Base-by-base conservation (phyloP, 2,113 vertebrate genomes). In the Gasterosteus aculeatus region DNA sequence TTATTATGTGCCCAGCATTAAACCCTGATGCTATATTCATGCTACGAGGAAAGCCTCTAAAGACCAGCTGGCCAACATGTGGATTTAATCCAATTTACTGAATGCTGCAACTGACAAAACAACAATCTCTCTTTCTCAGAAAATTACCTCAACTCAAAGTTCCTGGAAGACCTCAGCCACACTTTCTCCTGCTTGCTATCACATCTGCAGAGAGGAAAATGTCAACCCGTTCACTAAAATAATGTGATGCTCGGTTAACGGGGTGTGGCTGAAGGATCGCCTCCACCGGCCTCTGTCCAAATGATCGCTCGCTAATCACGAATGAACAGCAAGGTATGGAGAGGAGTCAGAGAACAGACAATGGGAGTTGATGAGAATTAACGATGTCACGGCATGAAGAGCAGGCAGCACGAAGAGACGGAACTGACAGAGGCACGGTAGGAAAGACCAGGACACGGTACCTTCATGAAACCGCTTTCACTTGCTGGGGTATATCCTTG, bases 41-140 rank as follows among this genome's bases (percentile, higher is more conserved):
- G 83, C 70, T 70, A 49, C 31, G 51, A 51, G 74, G 63, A 67
- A 76, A 76, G 19, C 70, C 87, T 74, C 80, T 10, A n/a, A 89
- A 90, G 89, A 84, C 68, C 9, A 4, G 6, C 70, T 71, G 73
- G 80, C 75, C 78, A 85, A 80, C n/a, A 33, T 84, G 72, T 75
- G 75, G 83, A 88, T 84, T 90, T 84, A 90, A 91, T 92, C 82
- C 81, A 87, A 85, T 91, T 93, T 88, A 75, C 81, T 59, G 69
- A 74, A 84, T 69, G 72, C 77, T 84, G 58, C 77, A 51, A 72
- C 64, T 72, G 72, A 87, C 74, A 85, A 85, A 84, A 86, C 54
- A 71, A 59, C 83, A 70, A 69, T 75, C 71, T 82, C 29, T 41
- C 74, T 60, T 51, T 76, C 33, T 39, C 42, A 78, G 65, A 72